Base-by-base conservation (phyloP, 2,113 vertebrate genomes). In the Blennius ocellaris region DNA sequence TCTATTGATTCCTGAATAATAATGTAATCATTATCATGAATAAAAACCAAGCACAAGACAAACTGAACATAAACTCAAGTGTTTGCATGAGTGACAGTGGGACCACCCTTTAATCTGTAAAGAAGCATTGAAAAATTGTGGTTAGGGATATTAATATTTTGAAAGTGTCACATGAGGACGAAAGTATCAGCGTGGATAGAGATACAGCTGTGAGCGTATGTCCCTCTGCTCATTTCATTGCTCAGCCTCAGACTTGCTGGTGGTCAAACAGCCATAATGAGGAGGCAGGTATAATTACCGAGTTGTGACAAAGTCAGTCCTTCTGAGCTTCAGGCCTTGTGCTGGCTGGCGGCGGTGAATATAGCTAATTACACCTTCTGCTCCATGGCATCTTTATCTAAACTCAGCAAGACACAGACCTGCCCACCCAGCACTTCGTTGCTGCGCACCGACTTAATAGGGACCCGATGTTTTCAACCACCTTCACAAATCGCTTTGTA, bases 331-430 rank as follows among this genome's bases (percentile, higher is more conserved):
- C 71, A 59, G 76, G 74, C 78, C 58, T 69, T 49, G 59, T 74
- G 82, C 86, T 76, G 64, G 82, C 86, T 76, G 64, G 75, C 57
- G 56, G 86, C 63, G 59, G 90, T 88, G 92, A 93, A 93, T 89
- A 88, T 76, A 87, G 78, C 82, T 92, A 93, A 93, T 93, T 90
- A 89, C 91, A 91, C 86, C 84, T 81, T 90, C 83, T 87, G 80
- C 88, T 92, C 79, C 82, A 80, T 81, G 78, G 87, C 64, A 60
- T 79, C 85, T 91, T 90, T 93, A 93, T 93, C 92, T 90, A 81
- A 90, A 88, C 88, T 89, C 90, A 90, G 89, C 92, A 91, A 90
- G 92, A 93, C 90, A 86, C 69, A 60, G 76, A 76, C 71, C 90
- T 74, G 88, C 87, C 85, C 85, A 92, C 78, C 80, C 81, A 84